Evolutionary conservation across 2,113 vertebrate species (phyloP).

Genomic region (Crotalus viridis): DNA sequence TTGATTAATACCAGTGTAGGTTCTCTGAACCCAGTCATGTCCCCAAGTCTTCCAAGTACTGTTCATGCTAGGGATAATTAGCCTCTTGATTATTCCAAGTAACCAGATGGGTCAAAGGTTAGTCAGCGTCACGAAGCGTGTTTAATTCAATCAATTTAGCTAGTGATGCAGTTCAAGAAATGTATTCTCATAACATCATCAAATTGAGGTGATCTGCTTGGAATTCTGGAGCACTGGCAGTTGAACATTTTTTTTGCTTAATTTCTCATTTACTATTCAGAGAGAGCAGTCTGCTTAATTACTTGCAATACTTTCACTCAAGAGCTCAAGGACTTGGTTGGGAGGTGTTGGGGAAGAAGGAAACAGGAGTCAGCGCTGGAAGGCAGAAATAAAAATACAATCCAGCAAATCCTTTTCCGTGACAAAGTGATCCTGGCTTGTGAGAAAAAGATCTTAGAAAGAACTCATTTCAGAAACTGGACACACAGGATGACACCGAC

Average conservation of each 20-base stretch:
- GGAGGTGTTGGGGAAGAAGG: not conserved
- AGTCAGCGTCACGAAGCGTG: conserved; percentile 52
- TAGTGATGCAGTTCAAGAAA: conserved; percentile 41
- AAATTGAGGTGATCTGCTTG: conserved; percentile 49
- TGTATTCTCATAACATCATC: conserved; percentile 38
- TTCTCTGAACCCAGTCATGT: conserved; percentile 49
- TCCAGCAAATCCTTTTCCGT: not conserved
- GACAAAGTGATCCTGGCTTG: not conserved
- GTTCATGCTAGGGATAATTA: conserved; percentile 61
- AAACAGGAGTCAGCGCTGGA: not conserved
- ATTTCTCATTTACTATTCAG: conserved; percentile 63
- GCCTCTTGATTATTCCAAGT: conserved; percentile 58
- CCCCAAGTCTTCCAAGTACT: conserved; percentile 37
- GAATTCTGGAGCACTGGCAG: conserved; percentile 35
- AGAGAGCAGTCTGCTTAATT: conserved; percentile 53
- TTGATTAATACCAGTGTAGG: conserved; percentile 53
- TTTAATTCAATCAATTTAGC: conserved; percentile 69
- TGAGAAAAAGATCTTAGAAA: rapidly evolving
- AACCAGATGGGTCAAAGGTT: conserved; percentile 60
- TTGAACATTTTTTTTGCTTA: conserved; percentile 54
- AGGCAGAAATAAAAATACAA: not conserved
- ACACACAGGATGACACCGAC: not conserved
- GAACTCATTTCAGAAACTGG: not conserved
- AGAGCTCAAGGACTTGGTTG: conserved; percentile 26
- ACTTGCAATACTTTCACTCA: conserved; percentile 50